Evolutionary conservation across 2,888 invertebrate species (phyloP).

Genomic region (Thera britannica): DNA sequence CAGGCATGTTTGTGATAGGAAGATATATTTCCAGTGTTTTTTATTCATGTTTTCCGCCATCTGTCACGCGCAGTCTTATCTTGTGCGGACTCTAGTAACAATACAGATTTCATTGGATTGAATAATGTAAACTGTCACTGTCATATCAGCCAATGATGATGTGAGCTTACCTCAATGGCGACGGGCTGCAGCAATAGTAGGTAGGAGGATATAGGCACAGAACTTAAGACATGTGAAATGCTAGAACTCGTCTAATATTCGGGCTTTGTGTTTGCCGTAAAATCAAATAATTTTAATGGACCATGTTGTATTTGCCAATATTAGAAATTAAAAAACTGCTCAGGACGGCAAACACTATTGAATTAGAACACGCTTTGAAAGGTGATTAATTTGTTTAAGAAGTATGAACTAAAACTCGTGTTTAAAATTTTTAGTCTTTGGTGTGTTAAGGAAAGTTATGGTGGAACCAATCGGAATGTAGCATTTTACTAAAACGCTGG

Average conservation of each 20-base stretch:
- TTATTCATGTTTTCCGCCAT: too few species aligned
- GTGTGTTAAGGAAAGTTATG: constrained; percentile 59
- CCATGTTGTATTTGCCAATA: constrained; percentile 72
- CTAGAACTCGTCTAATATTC: constrained; percentile 38
- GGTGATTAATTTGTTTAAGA: constrained; percentile 29
- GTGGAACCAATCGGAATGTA: constrained; percentile 13
- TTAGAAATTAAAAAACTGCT: constrained; percentile 56
- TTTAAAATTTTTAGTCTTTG: constrained; percentile 54
- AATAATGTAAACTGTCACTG: too few species aligned
- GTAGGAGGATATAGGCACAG: too few species aligned
- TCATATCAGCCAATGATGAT: too few species aligned
- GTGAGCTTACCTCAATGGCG: too few species aligned
- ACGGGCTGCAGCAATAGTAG: too few species aligned
- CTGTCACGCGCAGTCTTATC: too few species aligned
- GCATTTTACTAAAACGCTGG: not conserved
- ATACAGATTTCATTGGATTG: too few species aligned
- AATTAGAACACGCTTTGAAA: constrained; percentile 48
- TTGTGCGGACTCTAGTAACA: too few species aligned
- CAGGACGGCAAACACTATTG: constrained; percentile 46
- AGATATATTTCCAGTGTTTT: too few species aligned
- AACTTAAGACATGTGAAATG: constrained; percentile 15
- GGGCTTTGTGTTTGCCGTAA: constrained; percentile 39
- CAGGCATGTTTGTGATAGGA: too few species aligned
- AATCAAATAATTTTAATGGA: constrained; percentile 60
- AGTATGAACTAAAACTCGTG: constrained; percentile 37